A percentile compares a stretch with the other conserved stretches of the same genome.
Conservation (phyloP, 1,140 invertebrate species). For the Zaprionus inermis region DNA sequence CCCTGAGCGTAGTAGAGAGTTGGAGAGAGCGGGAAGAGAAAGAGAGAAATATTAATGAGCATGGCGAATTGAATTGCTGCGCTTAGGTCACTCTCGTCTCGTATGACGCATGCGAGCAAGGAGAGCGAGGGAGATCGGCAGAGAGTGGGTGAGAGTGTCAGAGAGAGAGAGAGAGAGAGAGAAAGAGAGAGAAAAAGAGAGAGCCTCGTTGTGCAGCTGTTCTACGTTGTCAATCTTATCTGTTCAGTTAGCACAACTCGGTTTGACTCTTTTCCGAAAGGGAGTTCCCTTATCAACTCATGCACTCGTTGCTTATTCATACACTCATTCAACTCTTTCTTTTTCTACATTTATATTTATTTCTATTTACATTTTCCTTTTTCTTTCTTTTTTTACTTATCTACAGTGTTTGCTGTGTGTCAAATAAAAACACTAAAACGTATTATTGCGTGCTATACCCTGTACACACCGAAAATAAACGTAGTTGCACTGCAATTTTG, state of each 20-base stretch:
- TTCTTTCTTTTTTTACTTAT: slow-evolving; percentile 18
- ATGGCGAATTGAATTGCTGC: slow-evolving; percentile 57
- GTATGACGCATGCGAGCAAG: slow-evolving; percentile 25
- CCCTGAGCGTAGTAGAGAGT: slow-evolving; percentile 50
- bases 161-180: not conserved
- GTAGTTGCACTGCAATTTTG: too few relatives aligned
- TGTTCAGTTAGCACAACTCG: too few relatives aligned
- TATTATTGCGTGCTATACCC: slow-evolving; percentile 18
- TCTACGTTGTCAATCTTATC: slow-evolving; percentile 6
- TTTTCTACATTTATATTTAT: slow-evolving; percentile 31
- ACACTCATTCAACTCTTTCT: slow-evolving; percentile 17
- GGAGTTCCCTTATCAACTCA: not conserved
- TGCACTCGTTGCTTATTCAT: not conserved
- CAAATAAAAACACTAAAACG: not conserved
- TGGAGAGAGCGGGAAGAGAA: slow-evolving; percentile 17
- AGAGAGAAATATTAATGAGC: slow-evolving; percentile 59
- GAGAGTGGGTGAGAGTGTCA: not conserved
- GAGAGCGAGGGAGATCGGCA: not conserved
- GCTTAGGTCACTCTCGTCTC: slow-evolving; percentile 19
- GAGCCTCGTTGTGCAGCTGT: too few relatives aligned
- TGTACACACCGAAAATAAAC: not conserved
- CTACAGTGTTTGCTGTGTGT: not conserved
- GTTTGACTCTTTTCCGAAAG: not conserved
- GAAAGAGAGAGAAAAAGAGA: not conserved
- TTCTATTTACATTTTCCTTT: slow-evolving; percentile 47